These are phyloP conservation scores for Sminthopsis crassicaudata DNA, from an alignment of 2,113 vertebrate genomes.

Conservation along the genomic window DNA sequence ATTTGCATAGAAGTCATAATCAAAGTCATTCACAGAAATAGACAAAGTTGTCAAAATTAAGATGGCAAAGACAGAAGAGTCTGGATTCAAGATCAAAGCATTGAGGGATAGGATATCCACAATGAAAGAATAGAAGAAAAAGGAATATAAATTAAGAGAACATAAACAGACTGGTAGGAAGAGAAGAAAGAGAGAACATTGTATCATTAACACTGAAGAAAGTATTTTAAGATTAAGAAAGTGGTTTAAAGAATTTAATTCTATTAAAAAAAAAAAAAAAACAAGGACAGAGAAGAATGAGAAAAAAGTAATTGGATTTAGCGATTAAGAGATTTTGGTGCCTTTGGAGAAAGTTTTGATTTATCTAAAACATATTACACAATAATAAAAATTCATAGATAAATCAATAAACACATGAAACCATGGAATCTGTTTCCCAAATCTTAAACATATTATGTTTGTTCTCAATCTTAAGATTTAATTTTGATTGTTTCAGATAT, in stretches of 20 bases:
- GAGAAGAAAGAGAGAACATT: not conserved
- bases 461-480: not conserved
- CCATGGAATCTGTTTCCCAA: not conserved
- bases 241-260: not conserved
- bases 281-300: not conserved
- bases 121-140: not conserved
- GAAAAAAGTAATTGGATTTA: not conserved
- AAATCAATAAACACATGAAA: not conserved
- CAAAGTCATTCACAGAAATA: not conserved
- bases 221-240: not conserved
- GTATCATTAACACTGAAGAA: not conserved
- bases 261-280: no score
- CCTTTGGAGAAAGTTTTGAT: not conserved
- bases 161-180: not conserved
- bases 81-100: not conserved
- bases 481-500: not conserved
- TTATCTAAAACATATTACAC: not conserved
- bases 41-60: not conserved
- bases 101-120: not conserved
- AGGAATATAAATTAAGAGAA: not conserved
- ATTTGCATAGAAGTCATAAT: not conserved
- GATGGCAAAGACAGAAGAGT: not conserved
- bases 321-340: not conserved
- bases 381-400: not conserved
- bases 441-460: not conserved